Conservation (phyloP, 2,113 vertebrate genomes). For the Spheniscus mendiculus region DNA sequence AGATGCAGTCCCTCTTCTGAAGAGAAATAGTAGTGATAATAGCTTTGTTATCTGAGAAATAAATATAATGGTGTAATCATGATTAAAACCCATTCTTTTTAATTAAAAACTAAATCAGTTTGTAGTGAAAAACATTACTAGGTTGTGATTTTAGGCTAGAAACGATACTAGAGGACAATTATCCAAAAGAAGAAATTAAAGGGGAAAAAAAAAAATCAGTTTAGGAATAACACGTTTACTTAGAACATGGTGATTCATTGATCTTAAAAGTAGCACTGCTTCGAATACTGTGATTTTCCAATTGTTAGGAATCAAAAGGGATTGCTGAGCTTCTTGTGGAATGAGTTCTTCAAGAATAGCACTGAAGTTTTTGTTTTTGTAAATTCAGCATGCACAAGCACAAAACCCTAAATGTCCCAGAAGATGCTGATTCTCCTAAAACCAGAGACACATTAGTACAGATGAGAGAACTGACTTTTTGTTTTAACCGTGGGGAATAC, state of each 20-base stretch:
- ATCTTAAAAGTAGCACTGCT: not conserved
- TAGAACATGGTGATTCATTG: not conserved
- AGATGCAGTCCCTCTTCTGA: not conserved
- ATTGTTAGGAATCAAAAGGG: not conserved
- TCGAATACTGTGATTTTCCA: not conserved
- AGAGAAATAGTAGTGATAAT: not conserved
- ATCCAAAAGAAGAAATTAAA: not conserved
- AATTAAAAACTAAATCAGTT: conserved; percentile 18
- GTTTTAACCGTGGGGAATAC: conserved; percentile 28
- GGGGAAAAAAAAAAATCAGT: not conserved
- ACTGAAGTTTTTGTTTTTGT: conserved; percentile 25
- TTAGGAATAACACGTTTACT: not conserved
- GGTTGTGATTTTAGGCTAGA: conserved; percentile 15
- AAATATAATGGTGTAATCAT: not conserved
- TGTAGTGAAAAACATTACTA: conserved; percentile 16
- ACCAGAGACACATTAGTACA: not conserved
- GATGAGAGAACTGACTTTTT: conserved; percentile 28
- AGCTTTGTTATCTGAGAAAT: conserved; percentile 3
- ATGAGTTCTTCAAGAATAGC: not conserved
- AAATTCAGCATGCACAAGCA: not conserved
- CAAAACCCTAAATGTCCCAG: conserved; percentile 2
- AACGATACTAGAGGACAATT: not conserved
- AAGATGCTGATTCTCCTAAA: conserved; percentile 44
- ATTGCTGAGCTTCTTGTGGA: not conserved
- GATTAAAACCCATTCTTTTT: conserved; percentile 31